phyloP scores from a whole-genome alignment of 2,888 invertebrate genomes.

The Aporophyla nigra region DNA sequence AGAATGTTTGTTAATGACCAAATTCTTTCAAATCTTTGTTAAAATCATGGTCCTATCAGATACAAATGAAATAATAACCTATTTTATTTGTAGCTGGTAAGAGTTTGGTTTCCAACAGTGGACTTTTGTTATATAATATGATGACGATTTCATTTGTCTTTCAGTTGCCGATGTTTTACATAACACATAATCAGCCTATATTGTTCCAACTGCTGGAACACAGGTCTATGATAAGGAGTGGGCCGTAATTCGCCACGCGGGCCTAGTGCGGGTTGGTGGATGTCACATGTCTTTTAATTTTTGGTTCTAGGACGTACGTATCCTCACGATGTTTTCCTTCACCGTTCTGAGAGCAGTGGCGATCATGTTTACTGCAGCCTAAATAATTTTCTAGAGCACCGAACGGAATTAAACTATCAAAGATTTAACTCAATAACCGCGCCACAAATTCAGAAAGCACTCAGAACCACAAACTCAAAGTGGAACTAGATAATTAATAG shows the following conservation, averaged over 20 bases:
- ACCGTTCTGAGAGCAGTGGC: too few species aligned
- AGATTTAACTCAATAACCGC: conserved; percentile 2
- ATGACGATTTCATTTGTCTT: background rate
- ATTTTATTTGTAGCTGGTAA: background rate
- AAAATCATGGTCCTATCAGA: too few species aligned
- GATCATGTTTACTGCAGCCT: too few species aligned
- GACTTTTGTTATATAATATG: background rate
- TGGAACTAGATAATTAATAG: conserved; percentile 65
- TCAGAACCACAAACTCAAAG: conserved; percentile 37
- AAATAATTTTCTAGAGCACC: background rate
- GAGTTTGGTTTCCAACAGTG: background rate
- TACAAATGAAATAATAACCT: background rate
- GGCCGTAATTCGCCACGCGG: too few species aligned
- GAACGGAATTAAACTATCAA: background rate
- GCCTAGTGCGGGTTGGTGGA: too few species aligned
- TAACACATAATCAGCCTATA: too few species aligned
- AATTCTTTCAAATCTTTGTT: too few species aligned
- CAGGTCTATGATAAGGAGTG: too few species aligned
- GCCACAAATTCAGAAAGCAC: conserved; percentile 34
- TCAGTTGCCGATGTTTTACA: background rate
- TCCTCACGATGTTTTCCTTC: too few species aligned
- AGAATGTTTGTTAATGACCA: background rate
- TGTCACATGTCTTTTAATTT: too few species aligned
- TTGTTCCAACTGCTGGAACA: too few species aligned
- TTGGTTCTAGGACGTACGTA: too few species aligned